Percentiles rank a stretch among this genome's conserved stretches.
Evolutionary conservation across 2,113 vertebrate species (phyloP).

Genomic region (Alethe castanea): DNA sequence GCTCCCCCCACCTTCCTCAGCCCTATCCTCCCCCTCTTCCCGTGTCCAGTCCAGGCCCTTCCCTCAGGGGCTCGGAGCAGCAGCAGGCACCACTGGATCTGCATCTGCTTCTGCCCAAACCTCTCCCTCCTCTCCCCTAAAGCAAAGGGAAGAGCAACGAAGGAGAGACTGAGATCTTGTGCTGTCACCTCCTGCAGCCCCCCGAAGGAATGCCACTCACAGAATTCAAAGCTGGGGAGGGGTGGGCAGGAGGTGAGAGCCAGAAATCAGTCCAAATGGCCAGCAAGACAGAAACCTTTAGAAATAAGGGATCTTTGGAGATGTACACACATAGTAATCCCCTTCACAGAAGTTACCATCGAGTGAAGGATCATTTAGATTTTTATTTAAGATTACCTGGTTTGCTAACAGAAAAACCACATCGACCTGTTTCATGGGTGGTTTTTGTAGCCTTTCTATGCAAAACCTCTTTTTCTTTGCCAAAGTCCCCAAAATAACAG

Average conservation of each 20-base stretch:
- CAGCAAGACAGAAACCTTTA: not conserved
- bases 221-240: not conserved
- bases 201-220: not conserved
- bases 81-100: not conserved
- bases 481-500: not conserved
- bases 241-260: not conserved
- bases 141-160: not conserved
- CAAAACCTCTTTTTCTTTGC: not conserved
- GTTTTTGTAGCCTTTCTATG: not conserved
- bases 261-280: not conserved
- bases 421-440: not conserved
- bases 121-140: not conserved
- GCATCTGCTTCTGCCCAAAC: not conserved
- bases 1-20: not conserved
- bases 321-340: not conserved
- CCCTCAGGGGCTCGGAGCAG: not conserved
- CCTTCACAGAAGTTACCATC: not conserved
- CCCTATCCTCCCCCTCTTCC: not conserved
- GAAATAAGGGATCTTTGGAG: not conserved
- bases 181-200: not conserved
- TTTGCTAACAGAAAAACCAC: not conserved
- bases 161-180: accelerated
- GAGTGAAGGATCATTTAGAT: not conserved
- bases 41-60: not conserved
- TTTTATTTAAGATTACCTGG: not conserved